Evolutionary conservation across 2,888 invertebrate species (phyloP).

Genomic region (Amiota mariae): DNA sequence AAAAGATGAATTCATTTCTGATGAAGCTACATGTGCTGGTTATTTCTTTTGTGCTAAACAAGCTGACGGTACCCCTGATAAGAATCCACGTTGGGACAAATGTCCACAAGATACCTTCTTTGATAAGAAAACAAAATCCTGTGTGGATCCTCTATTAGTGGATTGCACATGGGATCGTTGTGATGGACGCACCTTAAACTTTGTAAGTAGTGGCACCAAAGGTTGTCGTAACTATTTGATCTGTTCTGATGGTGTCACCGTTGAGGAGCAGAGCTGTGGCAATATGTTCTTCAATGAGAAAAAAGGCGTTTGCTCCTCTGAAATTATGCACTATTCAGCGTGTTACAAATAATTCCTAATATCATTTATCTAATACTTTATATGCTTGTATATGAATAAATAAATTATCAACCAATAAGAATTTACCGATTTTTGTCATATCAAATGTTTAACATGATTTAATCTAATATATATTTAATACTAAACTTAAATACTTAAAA

Average conservation of each 20-base stretch:
- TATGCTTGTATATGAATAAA: too few species aligned
- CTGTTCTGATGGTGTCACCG: slow-evolving; percentile 51
- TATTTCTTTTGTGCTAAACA: slow-evolving; percentile 56
- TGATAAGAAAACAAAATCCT: slow-evolving; percentile 44
- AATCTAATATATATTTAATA: too few species aligned
- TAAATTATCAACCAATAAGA: not conserved
- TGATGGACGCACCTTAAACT: slow-evolving; percentile 58
- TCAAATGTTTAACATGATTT: too few species aligned
- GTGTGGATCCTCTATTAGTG: slow-evolving; percentile 49
- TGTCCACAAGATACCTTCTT: slow-evolving; percentile 60
- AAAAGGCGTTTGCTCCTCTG: slow-evolving; percentile 47
- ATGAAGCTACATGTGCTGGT: slow-evolving; percentile 58
- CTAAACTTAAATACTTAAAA: too few species aligned
- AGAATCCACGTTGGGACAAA: slow-evolving; percentile 53
- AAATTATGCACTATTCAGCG: slow-evolving; percentile 46
- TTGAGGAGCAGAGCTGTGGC: slow-evolving; percentile 53
- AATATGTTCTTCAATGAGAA: slow-evolving; percentile 65
- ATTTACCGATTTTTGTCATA: not conserved
- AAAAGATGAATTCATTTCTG: slow-evolving; percentile 46
- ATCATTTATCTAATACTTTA: not conserved
- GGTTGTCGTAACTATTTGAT: slow-evolving; percentile 64
- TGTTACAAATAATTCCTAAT: slow-evolving; percentile 44
- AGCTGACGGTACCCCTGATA: slow-evolving; percentile 46
- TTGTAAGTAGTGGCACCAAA: slow-evolving; percentile 53
- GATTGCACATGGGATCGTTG: slow-evolving; percentile 62